Conservation (phyloP, 2,113 vertebrate genomes). For the Rhabdornis inornatus region DNA sequence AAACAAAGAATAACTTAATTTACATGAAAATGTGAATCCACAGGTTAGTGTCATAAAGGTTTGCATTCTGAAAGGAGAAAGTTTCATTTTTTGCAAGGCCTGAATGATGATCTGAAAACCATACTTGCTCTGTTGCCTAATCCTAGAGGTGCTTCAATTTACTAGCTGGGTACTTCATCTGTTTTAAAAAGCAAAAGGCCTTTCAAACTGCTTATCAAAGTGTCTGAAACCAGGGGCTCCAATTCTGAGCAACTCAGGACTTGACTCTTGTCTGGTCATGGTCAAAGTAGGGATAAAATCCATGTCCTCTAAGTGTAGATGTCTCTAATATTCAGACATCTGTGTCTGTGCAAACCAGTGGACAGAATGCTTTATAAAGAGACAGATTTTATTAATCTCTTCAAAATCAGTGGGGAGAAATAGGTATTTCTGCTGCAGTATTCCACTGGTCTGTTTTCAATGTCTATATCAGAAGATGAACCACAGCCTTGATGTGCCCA, state of each 20-base stretch:
- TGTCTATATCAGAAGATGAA: conserved; percentile 21
- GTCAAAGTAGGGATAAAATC: background rate
- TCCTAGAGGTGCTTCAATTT: background rate
- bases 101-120: background rate
- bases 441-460: conserved; percentile 15
- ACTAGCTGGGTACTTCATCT: background rate
- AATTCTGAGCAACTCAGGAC: background rate
- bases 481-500: background rate
- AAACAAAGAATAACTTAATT: background rate
- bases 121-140: background rate
- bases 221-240: background rate
- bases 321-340: background rate
- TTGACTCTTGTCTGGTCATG: background rate
- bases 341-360: background rate
- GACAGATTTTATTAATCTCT: background rate
- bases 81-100: background rate
- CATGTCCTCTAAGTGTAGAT: background rate
- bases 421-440: background rate
- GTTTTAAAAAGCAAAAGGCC: background rate
- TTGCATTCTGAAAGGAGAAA: background rate
- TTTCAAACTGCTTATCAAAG: background rate
- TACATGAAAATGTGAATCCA: background rate
- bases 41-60: background rate
- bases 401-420: background rate
- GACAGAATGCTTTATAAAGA: background rate